Conservation (phyloP, 2,113 vertebrate species). For the Saccopteryx leptura region DNA sequence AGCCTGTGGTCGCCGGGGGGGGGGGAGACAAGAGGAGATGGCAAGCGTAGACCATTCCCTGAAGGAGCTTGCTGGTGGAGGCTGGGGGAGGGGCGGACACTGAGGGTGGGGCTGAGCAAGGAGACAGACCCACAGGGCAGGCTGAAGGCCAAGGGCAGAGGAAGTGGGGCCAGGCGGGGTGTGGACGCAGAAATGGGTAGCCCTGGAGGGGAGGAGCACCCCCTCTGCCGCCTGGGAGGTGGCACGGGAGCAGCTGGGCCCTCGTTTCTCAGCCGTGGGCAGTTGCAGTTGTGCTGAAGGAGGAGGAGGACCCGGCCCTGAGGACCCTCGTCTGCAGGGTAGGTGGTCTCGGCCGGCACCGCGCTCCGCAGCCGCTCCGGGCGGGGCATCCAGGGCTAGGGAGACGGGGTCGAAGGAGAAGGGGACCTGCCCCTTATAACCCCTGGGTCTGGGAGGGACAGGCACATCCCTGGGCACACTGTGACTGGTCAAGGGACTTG, state of each 20-base stretch:
- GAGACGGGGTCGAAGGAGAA: neutral
- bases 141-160: neutral
- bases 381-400: accelerated
- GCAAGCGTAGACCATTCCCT: neutral
- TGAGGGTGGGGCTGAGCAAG: neutral
- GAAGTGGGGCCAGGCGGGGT: neutral
- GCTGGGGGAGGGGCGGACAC: too few species aligned
- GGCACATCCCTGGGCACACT: accelerated
- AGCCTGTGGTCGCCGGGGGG: neutral
- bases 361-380: accelerated
- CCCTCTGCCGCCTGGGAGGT: accelerated
- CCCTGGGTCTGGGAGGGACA: neutral
- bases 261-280: neutral
- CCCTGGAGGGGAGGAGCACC: accelerated
- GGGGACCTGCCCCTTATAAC: accelerated
- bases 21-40: neutral
- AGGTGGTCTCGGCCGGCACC: too few species aligned
- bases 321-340: accelerated
- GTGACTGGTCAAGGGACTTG: neutral
- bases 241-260: neutral
- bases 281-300: too few species aligned
- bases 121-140: neutral
- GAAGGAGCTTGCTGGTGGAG: neutral
- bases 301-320: accelerated
- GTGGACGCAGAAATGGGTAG: neutral